phyloP scores from a whole-genome alignment of 2,113 vertebrate genomes.

The Eira barbara region DNA sequence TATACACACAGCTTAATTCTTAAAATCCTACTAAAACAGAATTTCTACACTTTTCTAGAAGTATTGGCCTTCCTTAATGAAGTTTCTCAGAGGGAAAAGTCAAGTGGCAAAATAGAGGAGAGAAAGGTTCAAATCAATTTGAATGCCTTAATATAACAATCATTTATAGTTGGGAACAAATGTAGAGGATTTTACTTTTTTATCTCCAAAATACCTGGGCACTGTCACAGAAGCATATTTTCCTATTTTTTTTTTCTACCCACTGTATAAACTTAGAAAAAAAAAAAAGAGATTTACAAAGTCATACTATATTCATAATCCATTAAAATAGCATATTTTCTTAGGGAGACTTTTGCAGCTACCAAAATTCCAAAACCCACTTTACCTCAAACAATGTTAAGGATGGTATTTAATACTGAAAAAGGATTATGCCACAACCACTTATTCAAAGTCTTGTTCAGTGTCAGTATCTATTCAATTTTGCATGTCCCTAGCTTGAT shows the following conservation, averaged over 20 bases:
- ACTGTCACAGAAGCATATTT: not conserved
- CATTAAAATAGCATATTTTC: slow-evolving; percentile 15
- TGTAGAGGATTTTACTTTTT: not conserved
- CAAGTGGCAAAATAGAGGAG: not conserved
- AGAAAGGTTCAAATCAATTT: not conserved
- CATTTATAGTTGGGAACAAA: not conserved
- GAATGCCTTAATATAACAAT: not conserved
- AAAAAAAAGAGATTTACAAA: not conserved
- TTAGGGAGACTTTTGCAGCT: not conserved
- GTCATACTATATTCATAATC: not conserved
- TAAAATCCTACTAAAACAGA: not conserved
- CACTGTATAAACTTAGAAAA: not conserved
- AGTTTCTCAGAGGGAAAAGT: not conserved
- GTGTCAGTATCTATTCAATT: slow-evolving; percentile 74
- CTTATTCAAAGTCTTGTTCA: slow-evolving; percentile 77
- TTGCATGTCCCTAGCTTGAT: slow-evolving; percentile 71
- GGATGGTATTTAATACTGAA: slow-evolving; percentile 63
- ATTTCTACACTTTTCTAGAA: not conserved
- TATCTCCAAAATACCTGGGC: not conserved
- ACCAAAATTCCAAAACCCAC: not conserved
- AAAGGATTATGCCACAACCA: slow-evolving; percentile 66
- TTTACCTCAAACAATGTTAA: slow-evolving; percentile 59
- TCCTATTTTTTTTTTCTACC: not conserved
- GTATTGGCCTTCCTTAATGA: not conserved
- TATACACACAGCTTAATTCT: not conserved